Conservation (phyloP, 2,888 invertebrate species). For the Boloria selene region DNA sequence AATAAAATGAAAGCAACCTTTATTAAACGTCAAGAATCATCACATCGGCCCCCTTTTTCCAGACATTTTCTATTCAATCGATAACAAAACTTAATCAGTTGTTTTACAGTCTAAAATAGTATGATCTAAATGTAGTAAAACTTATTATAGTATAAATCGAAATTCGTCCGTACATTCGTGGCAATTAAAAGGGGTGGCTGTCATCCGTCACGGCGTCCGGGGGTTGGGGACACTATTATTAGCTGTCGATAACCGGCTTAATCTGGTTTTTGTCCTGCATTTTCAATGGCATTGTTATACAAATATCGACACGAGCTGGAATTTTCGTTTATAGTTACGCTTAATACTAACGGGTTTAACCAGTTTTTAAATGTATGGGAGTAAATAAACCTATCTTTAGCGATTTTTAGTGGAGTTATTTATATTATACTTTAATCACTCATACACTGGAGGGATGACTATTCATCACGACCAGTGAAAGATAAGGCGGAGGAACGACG, state of each 20-base stretch:
- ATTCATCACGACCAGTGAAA: no score
- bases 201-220: conserved; percentile 64
- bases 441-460: no score
- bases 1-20: conserved; percentile 40
- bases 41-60: background rate
- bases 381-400: background rate
- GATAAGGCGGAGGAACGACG: no score
- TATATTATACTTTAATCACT: no score
- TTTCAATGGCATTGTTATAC: conserved; percentile 46
- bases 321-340: conserved; percentile 19
- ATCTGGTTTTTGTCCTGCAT: conserved; percentile 67
- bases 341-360: conserved; percentile 3
- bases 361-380: background rate
- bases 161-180: conserved; percentile 65
- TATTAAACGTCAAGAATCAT: conserved; percentile 39
- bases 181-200: conserved; percentile 80
- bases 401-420: background rate
- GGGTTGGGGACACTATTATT: conserved; percentile 75
- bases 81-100: conserved; percentile 17
- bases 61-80: background rate
- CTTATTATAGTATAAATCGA: conserved; percentile 81
- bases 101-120: conserved; percentile 41
- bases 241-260: conserved; percentile 72
- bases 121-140: conserved; percentile 45
- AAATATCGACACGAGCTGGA: conserved; percentile 30